These are phyloP conservation scores for Colossoma macropomum DNA, from an alignment of 2,113 vertebrate genomes.

Conservation along the genomic window DNA sequence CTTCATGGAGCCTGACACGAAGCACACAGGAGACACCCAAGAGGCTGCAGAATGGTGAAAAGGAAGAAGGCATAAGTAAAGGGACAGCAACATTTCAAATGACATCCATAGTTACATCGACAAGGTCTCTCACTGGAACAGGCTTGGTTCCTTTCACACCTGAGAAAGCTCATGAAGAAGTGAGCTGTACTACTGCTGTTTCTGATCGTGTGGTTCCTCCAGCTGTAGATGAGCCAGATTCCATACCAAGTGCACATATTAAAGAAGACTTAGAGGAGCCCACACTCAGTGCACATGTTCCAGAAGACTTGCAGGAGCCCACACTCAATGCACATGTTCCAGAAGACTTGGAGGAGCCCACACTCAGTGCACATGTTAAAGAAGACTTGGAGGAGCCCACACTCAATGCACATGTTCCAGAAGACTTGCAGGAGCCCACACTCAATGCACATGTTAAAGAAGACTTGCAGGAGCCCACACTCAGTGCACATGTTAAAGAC, in stretches of 20 bases:
- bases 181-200: conserved; percentile 55
- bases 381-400: conserved; percentile 5
- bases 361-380: not conserved
- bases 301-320: conserved; percentile 9
- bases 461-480: conserved; percentile 3
- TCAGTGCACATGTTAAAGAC: not conserved
- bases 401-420: not conserved
- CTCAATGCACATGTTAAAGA: not conserved
- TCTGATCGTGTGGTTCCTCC: conserved; percentile 43
- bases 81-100: conserved; percentile 14
- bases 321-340: not conserved
- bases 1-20: conserved; percentile 41
- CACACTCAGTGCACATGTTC: not conserved
- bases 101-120: conserved; percentile 51
- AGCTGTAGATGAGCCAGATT: conserved; percentile 13
- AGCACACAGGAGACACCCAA: conserved; percentile 27
- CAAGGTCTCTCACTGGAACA: conserved; percentile 57
- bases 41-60: conserved; percentile 11
- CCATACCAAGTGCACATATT: not conserved
- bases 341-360: conserved; percentile 6
- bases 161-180: conserved; percentile 64
- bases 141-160: conserved; percentile 59
- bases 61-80: conserved; percentile 13
- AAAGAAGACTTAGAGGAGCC: conserved; percentile 6
- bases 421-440: conserved; percentile 8